These are phyloP conservation scores for Tipula lateralis DNA, from an alignment of 2,888 invertebrate species.

Conservation along the genomic window DNA sequence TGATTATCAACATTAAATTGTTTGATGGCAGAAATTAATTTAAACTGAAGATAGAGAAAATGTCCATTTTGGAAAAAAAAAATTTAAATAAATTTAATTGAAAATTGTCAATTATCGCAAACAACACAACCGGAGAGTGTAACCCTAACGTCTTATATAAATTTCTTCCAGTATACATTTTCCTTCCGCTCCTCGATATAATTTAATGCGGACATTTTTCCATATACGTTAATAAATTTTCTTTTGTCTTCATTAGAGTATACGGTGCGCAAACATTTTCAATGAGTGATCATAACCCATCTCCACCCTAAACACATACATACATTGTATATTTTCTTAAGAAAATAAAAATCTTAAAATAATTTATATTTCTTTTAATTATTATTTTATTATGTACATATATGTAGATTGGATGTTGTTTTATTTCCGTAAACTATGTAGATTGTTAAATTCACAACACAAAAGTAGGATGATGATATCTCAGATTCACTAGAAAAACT, in stretches of 20 bases:
- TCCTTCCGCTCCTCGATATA: background rate
- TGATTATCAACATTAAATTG: constrained; percentile 24
- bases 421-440: background rate
- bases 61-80: background rate
- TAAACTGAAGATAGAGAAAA: constrained; percentile 15
- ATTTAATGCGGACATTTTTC: background rate
- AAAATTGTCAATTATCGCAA: constrained; percentile 6
- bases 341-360: background rate
- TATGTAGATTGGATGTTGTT: constrained; percentile 19
- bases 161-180: background rate
- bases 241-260: background rate
- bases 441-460: background rate
- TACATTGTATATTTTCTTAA: background rate
- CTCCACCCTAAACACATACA: background rate
- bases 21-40: constrained; percentile 19
- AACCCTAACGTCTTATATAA: constrained; percentile 2
- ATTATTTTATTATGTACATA: constrained; percentile 24
- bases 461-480: background rate
- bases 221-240: background rate
- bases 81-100: constrained; percentile 24
- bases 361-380: constrained; percentile 19
- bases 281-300: background rate
- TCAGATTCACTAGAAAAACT: background rate
- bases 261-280: background rate
- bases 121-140: background rate